Evolutionary conservation across 2,888 invertebrate species (phyloP), one percentile per base, ranked within the genome.

Genomic region (Pammene aurita): DNA sequence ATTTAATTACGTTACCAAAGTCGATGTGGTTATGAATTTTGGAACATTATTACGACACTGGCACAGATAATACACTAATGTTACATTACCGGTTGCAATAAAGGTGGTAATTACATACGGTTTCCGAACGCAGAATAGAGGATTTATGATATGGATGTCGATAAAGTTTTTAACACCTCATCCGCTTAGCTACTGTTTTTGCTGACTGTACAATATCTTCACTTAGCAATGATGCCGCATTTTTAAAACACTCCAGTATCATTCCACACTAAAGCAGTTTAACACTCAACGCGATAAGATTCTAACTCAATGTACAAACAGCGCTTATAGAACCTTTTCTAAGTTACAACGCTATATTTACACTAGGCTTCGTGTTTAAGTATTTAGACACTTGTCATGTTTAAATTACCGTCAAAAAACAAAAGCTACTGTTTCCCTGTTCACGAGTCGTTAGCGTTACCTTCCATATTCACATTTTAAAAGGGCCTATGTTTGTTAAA

Each of bases 361-460:
- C 52, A 42, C 56, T 34, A 7, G 11, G 18, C 34, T 18, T 50
- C 68, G 68, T 64, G 68, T 68, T 52, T 44, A 35, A 50, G 44
- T 68, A 64, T 68, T 68, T 68, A 68, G 68, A 44, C 64, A 64
- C 63, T 64, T 68, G 68, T 68, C 68, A 68, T 68, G 68, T 68
- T 64, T 57, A 68, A 58, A 68, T 68, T 68, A 68, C 52, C 63
- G 48, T 68, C 63, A 44, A 46, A 68, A 68, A 68, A 68, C 68
- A 68, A 68, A 63, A 68, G 68, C 52, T 58, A 52, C 62, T 55
- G 61, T 67, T 64, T 60, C 54, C 71, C 67, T 66, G 66, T 71
- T 68, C 72, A 66, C 69, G 69, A 61, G 76, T 78, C 78, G 77
- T 79, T 79, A 79, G 69, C 77, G 75, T 73, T 72, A 70, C 68